A percentile compares a stretch with the other conserved stretches of the same genome.
Evolutionary conservation across 2,113 vertebrate genomes (phyloP).

Genomic region (Triplophysa dalaica): DNA sequence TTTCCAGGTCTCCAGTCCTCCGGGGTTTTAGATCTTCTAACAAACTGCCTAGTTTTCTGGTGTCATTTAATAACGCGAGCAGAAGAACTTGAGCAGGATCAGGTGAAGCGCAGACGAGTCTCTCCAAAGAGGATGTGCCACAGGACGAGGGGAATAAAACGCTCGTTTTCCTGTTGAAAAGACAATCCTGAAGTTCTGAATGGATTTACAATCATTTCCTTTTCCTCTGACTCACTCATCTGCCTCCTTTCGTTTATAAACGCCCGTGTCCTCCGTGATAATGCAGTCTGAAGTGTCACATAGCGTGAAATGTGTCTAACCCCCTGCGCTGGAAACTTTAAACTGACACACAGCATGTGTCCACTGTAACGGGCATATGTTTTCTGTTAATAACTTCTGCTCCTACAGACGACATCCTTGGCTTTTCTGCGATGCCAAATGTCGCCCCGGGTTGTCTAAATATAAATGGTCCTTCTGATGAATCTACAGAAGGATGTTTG

Average conservation of each 20-base stretch:
- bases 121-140: conserved; percentile 55
- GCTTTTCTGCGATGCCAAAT: not conserved
- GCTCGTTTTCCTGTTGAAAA: conserved; percentile 60
- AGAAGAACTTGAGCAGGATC: conserved; percentile 58
- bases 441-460: not conserved
- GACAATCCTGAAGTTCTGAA: conserved; percentile 69
- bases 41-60: conserved; percentile 36
- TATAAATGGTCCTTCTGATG: not conserved
- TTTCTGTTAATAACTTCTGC: conserved; percentile 6
- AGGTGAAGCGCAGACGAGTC: conserved; percentile 64
- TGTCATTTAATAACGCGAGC: conserved; percentile 41
- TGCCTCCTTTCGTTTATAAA: conserved; percentile 62
- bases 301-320: not conserved
- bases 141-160: conserved; percentile 55
- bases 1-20: conserved; percentile 79
- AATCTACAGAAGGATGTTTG: not conserved
- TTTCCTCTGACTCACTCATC: conserved; percentile 74
- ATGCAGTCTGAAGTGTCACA: conserved; percentile 21
- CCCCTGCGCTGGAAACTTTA: conserved; percentile 5
- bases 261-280: conserved; percentile 1
- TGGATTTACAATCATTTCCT: conserved; percentile 80
- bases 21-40: conserved; percentile 51
- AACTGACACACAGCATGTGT: not conserved
- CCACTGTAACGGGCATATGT: not conserved
- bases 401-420: no score